phyloP scores from a whole-genome alignment of 1,140 invertebrate genomes.

The Drosophila lacteicornis region DNA sequence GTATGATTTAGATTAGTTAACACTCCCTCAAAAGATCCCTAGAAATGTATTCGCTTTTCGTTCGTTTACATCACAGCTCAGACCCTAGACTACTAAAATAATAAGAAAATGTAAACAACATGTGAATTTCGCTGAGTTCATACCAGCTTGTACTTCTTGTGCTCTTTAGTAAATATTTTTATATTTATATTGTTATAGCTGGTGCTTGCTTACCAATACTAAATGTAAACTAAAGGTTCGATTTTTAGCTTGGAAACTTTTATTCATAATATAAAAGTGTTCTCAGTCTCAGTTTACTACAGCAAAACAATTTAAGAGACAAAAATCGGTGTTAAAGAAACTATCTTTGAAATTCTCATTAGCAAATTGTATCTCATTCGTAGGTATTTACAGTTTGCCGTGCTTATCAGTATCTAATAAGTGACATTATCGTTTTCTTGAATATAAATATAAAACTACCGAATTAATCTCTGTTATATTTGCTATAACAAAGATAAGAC shows the following conservation, averaged over 20 bases:
- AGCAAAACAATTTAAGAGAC: neutral
- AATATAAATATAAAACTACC: constrained; percentile 19
- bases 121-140: constrained; percentile 8
- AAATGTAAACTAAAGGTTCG: neutral
- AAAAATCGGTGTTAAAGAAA: too few relatives aligned
- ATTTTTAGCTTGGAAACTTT: neutral
- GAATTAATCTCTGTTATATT: constrained; percentile 10
- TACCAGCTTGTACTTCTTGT: constrained; percentile 23
- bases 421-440: neutral
- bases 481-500: constrained; percentile 7
- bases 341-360: neutral
- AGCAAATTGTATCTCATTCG: neutral
- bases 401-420: constrained; percentile 4
- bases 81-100: constrained; percentile 1
- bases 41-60: neutral
- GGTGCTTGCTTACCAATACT: neutral
- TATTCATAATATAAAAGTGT: neutral
- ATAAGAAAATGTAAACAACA: constrained; percentile 45
- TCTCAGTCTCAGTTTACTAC: neutral
- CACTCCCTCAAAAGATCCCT: neutral
- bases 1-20: neutral
- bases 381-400: neutral
- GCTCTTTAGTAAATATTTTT: constrained; percentile 53
- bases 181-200: constrained; percentile 31
- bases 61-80: neutral